Evolutionary conservation across 2,113 vertebrate genomes (phyloP), one percentile per base, ranked within the genome.

Genomic region (Arvicanthis niloticus): DNA sequence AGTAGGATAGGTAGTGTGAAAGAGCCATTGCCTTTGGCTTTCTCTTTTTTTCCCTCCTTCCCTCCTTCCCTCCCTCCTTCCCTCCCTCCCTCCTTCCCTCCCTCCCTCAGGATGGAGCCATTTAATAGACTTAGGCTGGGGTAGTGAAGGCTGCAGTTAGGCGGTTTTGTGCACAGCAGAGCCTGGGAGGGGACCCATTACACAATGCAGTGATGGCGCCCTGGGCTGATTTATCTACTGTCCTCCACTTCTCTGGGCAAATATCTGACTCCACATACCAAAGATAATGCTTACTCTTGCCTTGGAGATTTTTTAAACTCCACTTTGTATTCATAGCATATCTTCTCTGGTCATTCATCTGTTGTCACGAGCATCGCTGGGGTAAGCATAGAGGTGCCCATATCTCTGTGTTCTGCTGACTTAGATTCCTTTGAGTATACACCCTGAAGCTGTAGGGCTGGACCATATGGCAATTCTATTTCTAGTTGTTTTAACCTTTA

Each of bases 101-200:
- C 3, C 2, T 76, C 29, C 4, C n/a, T n/a, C 16, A 82, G 51
- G 84, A 40, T 53, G 76, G 48, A 70, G 13, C 72, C 40, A 37
- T 89, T 75, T 93, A 24, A 4, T 86, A 11, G 22, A 37, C 10
- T 77, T 37, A 51, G 48, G 75, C 81, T 58, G 56, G 77, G 68
- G 53, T 82, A 91, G 58, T 68, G 80, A 96, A 65, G 77, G 56
- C 37, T 51, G 9, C 56, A 76, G 40, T 72, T 56, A 93, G 84
- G 51, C 94, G 56, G 0, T 17, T 26, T 15, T 51, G 37, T 51
- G 5, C 29, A 80, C 60, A 19, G 1, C 6, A 12, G n/a, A 93
- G 62, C 37, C 4, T 11, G 29, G 51, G 53, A 72, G 62, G 37
- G 75, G 56, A 76, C 21, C 10, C 5, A 7, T 4, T 77, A 9